Conservation (phyloP, 2,797 vertebrate genomes). For the Sebastes ruberrimus region DNA sequence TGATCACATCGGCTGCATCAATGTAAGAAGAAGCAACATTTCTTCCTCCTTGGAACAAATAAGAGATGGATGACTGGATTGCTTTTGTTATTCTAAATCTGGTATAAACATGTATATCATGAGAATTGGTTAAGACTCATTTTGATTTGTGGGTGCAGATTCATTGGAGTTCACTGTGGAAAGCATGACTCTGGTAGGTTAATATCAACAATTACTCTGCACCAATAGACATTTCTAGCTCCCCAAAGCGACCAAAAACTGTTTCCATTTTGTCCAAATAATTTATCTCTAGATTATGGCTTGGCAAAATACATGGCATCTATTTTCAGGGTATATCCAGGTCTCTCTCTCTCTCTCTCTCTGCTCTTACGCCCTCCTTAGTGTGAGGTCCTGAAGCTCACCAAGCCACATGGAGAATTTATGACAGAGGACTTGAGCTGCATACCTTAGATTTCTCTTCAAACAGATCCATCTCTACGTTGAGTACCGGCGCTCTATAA, state of each 20-base stretch:
- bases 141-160: constrained; percentile 37
- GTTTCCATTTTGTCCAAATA: constrained; percentile 46
- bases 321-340: constrained; percentile 28
- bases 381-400: constrained; percentile 74
- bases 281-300: constrained; percentile 53
- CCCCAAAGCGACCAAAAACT: constrained; percentile 18
- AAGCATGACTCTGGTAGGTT: constrained; percentile 27
- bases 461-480: constrained; percentile 67
- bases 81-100: constrained; percentile 23
- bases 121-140: neutral
- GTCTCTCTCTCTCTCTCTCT: neutral
- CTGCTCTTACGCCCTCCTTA: constrained; percentile 42
- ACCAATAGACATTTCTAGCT: constrained; percentile 12
- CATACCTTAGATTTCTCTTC: constrained; percentile 77
- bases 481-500: constrained; percentile 51
- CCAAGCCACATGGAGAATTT: constrained; percentile 70
- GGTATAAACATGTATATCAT: constrained; percentile 24
- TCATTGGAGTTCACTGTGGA: constrained; percentile 27
- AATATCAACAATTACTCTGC: constrained; percentile 32
- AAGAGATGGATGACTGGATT: constrained; percentile 8
- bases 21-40: neutral
- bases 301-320: constrained; percentile 39
- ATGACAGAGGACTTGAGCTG: constrained; percentile 63
- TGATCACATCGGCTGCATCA: constrained; percentile 3
- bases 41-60: constrained; percentile 7